These are phyloP conservation scores for Orgyia antiqua DNA, from an alignment of 2,888 invertebrate genomes.

Conservation along the genomic window DNA sequence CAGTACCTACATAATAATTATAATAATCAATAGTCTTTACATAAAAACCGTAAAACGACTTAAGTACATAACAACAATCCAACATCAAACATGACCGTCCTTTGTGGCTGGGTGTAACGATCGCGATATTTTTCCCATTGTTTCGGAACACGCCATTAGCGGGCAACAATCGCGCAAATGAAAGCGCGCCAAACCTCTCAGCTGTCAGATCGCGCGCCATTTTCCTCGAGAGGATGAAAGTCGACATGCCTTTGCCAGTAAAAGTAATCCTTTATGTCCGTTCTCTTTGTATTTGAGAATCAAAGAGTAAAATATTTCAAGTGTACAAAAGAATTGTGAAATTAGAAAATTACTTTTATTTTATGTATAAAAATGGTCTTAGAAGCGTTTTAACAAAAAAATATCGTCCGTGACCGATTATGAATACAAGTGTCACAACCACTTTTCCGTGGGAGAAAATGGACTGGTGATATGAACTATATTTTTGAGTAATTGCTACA, in stretches of 20 bases:
- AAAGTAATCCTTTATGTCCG: constrained; percentile 32
- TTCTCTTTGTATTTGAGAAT: constrained; percentile 23
- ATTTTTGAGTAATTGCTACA: no score
- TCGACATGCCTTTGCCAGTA: constrained; percentile 34
- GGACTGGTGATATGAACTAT: no score
- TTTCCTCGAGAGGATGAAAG: constrained; percentile 43
- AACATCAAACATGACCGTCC: constrained; percentile 64
- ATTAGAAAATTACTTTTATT: no score
- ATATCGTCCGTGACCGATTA: no score
- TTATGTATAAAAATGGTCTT: no score
- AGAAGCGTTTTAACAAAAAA: no score
- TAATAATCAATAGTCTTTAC: not conserved
- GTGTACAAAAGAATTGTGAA: no score
- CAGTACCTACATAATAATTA: no score
- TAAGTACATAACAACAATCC: constrained; percentile 43
- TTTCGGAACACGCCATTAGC: constrained; percentile 64
- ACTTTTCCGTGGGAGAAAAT: no score
- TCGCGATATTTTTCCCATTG: constrained; percentile 57
- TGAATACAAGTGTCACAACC: no score
- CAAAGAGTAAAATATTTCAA: constrained; percentile 9
- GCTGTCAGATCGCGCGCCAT: constrained; percentile 65
- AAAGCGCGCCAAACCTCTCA: constrained; percentile 54
- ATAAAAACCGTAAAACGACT: constrained; percentile 1
- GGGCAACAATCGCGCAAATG: constrained; percentile 55
- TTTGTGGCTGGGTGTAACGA: constrained; percentile 49